Evolutionary conservation across 1,140 invertebrate species (phyloP), one percentile per base, ranked within the genome.

Genomic region (Reticulitermes speratus): DNA sequence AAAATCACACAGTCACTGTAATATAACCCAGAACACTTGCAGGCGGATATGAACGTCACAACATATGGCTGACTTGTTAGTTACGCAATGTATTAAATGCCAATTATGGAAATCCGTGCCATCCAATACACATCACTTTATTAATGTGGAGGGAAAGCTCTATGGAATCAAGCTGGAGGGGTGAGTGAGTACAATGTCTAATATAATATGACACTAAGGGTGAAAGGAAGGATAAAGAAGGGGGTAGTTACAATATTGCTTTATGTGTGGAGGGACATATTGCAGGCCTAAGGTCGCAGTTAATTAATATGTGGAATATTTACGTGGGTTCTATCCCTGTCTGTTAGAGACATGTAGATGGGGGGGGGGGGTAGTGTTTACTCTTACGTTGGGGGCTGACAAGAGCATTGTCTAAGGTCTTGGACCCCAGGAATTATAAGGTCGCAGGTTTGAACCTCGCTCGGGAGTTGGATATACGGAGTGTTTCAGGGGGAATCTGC

Each of bases 91-190:
- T 75, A 75, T 75, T 75, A 75, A 75, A 75, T 25, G 65, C 65
- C 65, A 75, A 75, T 75, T 75, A 75, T 75, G 65, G 65, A 75
- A 75, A 75, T 75, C 65, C 2, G 25, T 75, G 65, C 65, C 65
- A 75, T 75, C 65, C 65, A 75, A 75, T 75, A 75, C 65, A 25
- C 65, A 75, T 75, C n/a, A 75, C 65, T 75, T 75, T 75, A 75
- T 75, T 75, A 75, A 75, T 75, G 14, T 75, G 65, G 25, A 75
- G 65, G 65, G 65, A 55, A 55, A 55, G 52, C 19, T 55, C 11
- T 16, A 55, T 55, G 52, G 52, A 75, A 75, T 75, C n/a, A 25
- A 30, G n/a, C 16, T 75, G 25, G 65, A 30, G n/a, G 65, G n/a
- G 65, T 14, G 65, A 75, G 14, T 0, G 52, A 55, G 14, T 21